A percentile compares a stretch with the other conserved stretches of the same genome.
Conservation (phyloP, 37 sponge, comb jelly and placozoan genomes). For the Agelas oroides region DNA sequence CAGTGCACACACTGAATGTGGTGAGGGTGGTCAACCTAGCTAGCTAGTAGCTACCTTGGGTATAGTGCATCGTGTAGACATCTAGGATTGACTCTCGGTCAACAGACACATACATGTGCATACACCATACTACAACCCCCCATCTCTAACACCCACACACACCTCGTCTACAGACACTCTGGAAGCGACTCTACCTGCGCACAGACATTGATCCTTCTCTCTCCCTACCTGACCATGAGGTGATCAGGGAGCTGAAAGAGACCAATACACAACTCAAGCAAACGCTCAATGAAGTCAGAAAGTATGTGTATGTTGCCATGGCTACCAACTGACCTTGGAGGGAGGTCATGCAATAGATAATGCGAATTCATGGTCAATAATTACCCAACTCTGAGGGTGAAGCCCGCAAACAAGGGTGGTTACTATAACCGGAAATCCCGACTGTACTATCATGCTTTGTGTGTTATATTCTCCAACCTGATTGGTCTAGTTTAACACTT, state of each 20-base stretch:
- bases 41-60: background rate
- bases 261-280: conserved; percentile 20
- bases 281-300: conserved; percentile 30
- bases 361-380: no score
- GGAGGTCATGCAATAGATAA: background rate
- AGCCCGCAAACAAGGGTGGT: no score
- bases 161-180: conserved; percentile 11
- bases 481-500: no score
- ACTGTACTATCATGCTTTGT: no score
- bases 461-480: no score
- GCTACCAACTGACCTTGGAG: no score
- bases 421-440: no score
- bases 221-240: conserved; percentile 6
- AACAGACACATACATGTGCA: background rate
- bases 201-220: background rate
- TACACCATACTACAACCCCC: background rate
- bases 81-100: no score
- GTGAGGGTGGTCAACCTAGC: background rate
- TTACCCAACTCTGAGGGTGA: no score
- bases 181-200: conserved; percentile 50
- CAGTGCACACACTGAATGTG: conserved; percentile 27
- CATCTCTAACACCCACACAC: no score
- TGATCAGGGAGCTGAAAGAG: conserved; percentile 22
- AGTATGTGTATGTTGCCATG: conserved; percentile 17
- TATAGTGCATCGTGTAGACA: no score